A percentile compares a stretch with the other conserved stretches of the same genome.
phyloP scores from a whole-genome alignment of 1,140 invertebrate genomes.

The Hylaeus anthracinus region DNA sequence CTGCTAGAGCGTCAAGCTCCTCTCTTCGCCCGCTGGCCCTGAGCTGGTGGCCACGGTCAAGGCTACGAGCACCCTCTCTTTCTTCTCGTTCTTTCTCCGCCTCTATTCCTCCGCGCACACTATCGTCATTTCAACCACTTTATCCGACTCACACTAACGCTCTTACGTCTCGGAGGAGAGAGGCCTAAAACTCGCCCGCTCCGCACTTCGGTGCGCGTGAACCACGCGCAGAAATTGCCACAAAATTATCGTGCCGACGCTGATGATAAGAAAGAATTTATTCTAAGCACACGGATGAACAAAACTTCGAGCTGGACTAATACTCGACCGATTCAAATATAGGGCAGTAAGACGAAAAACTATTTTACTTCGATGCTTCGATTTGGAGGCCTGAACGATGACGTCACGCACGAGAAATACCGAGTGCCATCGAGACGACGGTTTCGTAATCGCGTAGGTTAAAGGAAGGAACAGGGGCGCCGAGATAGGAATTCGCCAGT shows the following conservation, averaged over 20 bases:
- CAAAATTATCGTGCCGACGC: too few relatives aligned
- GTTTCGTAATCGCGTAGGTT: neutral
- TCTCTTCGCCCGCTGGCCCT: conserved; percentile 66
- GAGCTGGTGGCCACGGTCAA: conserved; percentile 73
- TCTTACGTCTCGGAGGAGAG: neutral
- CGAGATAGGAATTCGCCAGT: neutral
- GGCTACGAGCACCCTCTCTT: conserved; percentile 62
- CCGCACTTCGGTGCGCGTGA: conserved; percentile 34
- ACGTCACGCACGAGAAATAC: neutral
- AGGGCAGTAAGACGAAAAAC: too few relatives aligned
- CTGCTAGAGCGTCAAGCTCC: conserved; percentile 65
- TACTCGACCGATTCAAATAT: too few relatives aligned
- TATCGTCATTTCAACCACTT: neutral
- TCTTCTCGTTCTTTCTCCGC: conserved; percentile 1
- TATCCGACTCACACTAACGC: conserved; percentile 1
- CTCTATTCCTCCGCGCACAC: conserved; percentile 7
- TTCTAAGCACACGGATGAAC: too few relatives aligned
- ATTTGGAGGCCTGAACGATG: neutral
- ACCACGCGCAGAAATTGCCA: neutral
- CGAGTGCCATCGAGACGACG: neutral
- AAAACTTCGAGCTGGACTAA: too few relatives aligned
- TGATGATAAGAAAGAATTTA: too few relatives aligned
- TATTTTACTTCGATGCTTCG: too few relatives aligned
- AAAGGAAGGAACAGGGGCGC: neutral
- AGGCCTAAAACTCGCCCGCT: conserved; percentile 24